phyloP scores from a whole-genome alignment of 1,140 invertebrate species.

The Drosophila chauvacae region DNA sequence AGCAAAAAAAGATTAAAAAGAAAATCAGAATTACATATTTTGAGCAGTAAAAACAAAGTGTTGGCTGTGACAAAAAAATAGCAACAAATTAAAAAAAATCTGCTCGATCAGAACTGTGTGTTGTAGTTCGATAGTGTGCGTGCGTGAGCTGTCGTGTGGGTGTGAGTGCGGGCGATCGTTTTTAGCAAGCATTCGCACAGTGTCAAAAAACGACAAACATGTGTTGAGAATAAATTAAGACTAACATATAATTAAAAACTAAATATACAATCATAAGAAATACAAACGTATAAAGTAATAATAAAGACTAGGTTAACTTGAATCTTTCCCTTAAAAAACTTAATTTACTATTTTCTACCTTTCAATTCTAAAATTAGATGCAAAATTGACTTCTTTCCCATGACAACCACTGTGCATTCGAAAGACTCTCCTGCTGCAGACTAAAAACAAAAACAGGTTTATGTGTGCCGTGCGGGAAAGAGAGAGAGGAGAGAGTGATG shows the following conservation, averaged over 20 bases:
- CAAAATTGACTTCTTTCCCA: not conserved
- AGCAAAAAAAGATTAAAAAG: conserved; percentile 35
- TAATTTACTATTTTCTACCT: not conserved
- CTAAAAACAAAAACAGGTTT: conserved; percentile 72
- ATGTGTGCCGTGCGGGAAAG: conserved; percentile 24
- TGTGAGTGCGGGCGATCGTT: conserved; percentile 67
- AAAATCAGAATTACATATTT: conserved; percentile 73
- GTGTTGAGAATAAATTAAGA: not conserved
- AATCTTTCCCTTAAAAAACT: not conserved
- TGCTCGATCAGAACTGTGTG: conserved; percentile 66
- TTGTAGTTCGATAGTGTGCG: conserved; percentile 44
- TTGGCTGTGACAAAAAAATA: conserved; percentile 56
- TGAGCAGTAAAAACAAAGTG: conserved; percentile 74
- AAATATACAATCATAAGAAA: not conserved
- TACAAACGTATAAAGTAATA: no score
- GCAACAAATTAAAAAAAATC: conserved; percentile 65
- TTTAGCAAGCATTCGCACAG: conserved; percentile 68
- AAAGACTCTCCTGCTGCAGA: conserved; percentile 51
- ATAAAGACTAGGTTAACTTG: not conserved
- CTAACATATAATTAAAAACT: not conserved
- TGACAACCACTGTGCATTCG: conserved; percentile 60
- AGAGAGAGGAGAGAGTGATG: conserved; percentile 18
- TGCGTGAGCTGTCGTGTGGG: conserved; percentile 21
- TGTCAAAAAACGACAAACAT: conserved; percentile 36
- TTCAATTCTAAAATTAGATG: not conserved